A percentile compares a stretch with the other conserved stretches of the same genome.
These are phyloP conservation scores for Paraescarpia echinospica DNA, from an alignment of 1,140 invertebrate genomes.

Conservation along the genomic window DNA sequence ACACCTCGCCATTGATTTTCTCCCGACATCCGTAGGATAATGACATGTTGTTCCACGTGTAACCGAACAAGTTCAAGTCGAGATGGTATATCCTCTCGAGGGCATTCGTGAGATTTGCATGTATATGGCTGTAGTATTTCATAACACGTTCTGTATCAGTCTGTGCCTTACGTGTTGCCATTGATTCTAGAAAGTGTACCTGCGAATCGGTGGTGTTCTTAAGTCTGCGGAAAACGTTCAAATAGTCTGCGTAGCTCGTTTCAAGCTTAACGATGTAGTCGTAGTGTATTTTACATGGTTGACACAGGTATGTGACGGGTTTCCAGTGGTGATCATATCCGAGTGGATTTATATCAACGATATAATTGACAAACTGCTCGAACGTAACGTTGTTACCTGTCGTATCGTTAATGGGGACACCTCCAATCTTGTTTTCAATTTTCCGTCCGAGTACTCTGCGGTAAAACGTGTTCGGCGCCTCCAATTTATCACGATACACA, in stretches of 20 bases:
- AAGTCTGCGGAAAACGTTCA: not conserved
- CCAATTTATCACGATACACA: not conserved
- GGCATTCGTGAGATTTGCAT: not conserved
- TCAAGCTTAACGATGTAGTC: not conserved
- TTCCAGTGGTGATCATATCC: not conserved
- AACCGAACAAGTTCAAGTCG: not conserved
- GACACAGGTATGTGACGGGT: not conserved
- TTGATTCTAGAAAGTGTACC: not conserved
- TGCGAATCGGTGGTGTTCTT: not conserved
- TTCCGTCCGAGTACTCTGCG: not conserved
- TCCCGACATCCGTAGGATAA: not conserved
- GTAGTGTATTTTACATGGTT: not conserved
- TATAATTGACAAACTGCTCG: not conserved
- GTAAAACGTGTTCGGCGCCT: not conserved
- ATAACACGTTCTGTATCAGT: not conserved
- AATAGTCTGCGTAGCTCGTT: not conserved
- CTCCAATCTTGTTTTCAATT: not conserved
- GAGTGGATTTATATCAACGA: not conserved
- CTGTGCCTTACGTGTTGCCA: not conserved
- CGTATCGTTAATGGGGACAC: too few species aligned
- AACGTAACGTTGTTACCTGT: not conserved
- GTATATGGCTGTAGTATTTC: not conserved
- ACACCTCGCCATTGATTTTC: not conserved
- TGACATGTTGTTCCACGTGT: not conserved
- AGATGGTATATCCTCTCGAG: not conserved